Evolutionary conservation across 2,797 vertebrate genomes (phyloP), one percentile per base, ranked within the genome.

Genomic region (Arnoldichthys spilopterus): DNA sequence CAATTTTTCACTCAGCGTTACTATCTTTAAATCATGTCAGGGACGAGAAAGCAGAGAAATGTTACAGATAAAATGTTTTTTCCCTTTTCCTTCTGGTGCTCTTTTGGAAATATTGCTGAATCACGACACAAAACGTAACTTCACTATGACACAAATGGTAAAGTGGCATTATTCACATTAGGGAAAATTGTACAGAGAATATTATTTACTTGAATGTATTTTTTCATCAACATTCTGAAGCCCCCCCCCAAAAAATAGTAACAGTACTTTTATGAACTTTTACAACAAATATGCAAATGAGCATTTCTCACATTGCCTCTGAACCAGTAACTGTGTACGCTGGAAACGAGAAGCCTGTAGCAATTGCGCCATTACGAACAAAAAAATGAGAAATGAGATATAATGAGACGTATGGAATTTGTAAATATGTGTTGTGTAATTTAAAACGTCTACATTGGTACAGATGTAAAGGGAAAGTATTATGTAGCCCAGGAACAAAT

Each of bases 181-280:
- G 6, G 64, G 40, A 47, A 6, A 24, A 45, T 26, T 5, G n/a
- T 43, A 22, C 32, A 37, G 34, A n/a, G 34, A 22, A 22, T 24
- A 12, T 40, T 40, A 43, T 40, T 64, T 67, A 67, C 32, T 28
- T 59, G 56, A 59, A 59, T 59, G 56, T 4, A 63, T 32, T n/a
- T n/a, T n/a, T 6, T 34, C 2, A 63, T 63, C 22, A 45, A 28
- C 12, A 30, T 67, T 47, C 22, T 40, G 20, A 13, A 40, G 34
- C 43, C 18, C 62, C 24, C 22, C 24, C n/a, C 5, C 32, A 24
- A 40, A n/a, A 32, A 64, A 43, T n/a, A 22, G 5, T 8, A 11
- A 63, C 20, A 53, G 1, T 8, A 0, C 0, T 2, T 12, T 24
- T 45, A 22, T 67, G 7, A 26, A 47, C 43, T 13, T 47, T 26